Evolutionary conservation across 35 echinoderm and acorn worm species (phyloP).

Genomic region (Apostichopus parvimensis): DNA sequence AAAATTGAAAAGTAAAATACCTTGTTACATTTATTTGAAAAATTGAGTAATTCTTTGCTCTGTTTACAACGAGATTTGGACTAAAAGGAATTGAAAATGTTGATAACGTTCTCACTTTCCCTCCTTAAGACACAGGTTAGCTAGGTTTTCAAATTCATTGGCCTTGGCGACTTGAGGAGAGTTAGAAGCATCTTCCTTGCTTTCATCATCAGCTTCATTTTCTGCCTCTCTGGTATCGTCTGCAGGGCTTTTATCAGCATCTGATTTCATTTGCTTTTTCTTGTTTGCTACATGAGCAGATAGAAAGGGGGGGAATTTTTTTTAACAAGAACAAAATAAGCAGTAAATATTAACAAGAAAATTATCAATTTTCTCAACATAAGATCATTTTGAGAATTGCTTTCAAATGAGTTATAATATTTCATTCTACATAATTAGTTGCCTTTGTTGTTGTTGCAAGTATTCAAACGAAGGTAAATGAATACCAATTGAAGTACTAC

Average conservation of each 20-base stretch:
- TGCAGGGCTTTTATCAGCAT: neutral
- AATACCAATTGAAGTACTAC: no score
- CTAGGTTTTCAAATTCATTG: constrained; percentile 85
- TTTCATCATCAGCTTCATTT: neutral
- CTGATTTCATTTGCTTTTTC: neutral
- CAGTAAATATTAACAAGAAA: no score
- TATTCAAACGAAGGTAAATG: no score
- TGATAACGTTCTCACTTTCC: constrained; percentile 67
- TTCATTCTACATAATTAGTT: no score
- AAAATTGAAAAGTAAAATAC: no score
- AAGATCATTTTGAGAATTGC: no score
- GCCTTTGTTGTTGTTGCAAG: no score
- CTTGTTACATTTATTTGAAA: no score
- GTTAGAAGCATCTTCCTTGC: neutral
- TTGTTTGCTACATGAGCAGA: neutral
- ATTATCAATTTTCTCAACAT: no score
- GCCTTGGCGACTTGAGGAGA: constrained; percentile 76
- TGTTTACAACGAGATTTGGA: no score
- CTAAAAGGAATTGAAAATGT: neutral
- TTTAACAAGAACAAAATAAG: neutral
- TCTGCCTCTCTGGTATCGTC: neutral
- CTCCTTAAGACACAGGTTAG: constrained; percentile 84
- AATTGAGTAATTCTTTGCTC: no score
- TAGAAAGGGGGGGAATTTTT: neutral
- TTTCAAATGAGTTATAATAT: no score